Evolutionary conservation across 2,113 vertebrate species (phyloP), one percentile per base, ranked within the genome.

Genomic region (Stictonetta naevosa): DNA sequence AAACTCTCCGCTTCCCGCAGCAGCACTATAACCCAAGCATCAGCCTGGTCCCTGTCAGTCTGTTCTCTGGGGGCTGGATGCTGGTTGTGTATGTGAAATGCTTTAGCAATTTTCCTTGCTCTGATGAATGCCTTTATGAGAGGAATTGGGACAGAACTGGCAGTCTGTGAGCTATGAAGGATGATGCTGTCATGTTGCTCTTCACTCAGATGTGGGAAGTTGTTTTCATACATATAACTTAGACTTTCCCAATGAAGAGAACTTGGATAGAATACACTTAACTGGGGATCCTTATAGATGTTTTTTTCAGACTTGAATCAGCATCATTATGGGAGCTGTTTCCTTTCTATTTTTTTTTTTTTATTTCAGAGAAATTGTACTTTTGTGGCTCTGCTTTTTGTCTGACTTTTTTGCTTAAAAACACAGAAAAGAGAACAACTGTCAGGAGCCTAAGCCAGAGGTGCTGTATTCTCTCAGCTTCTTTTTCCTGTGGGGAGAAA

Each of bases 211-310:
- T 93, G 56, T 59, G 56, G 76, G 68, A 93, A 97, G 76, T 86
- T 86, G 83, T 83, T 96, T 97, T 94, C 80, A 38, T 92, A 88
- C 90, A 88, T 92, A 46, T 7, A 79, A 86, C 71, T 83, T 93
- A 83, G 76, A 77, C 11, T 71, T 96, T 50, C 46, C 50, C 25
- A 83, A 56, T 52, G 50, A 92, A 63, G 25, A 86, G 21, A 74
- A 55, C 46, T 88, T 93, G 76, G 55, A 56, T 80, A 80, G 79
- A 94, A 40, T 88, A 42, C 63, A 81, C 81, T 81, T 92, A 92
- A 53, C 42, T 78, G 23, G 34, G 34, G 28, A 88, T 67, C 64
- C 60, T 76, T 95, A 63, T 3, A 60, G 56, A 69, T 76, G 15
- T 10, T 56, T 90, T 88, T 88, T 91, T 92, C 50, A 56, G 44